Conservation (phyloP, 1,140 invertebrate genomes). For the Ceratoteleas bidentatus region DNA sequence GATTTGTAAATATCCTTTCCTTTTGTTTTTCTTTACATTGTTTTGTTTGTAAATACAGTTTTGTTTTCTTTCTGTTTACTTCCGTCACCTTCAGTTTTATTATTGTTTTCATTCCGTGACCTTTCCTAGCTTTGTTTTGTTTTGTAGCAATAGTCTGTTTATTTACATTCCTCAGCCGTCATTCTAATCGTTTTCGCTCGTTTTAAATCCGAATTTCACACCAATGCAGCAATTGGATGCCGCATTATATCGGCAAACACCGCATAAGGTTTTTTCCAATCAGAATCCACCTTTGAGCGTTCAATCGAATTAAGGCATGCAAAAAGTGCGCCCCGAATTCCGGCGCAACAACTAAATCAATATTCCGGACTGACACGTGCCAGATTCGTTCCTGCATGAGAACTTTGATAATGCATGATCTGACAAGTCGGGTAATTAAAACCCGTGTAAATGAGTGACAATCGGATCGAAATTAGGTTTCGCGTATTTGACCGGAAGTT, state of each 20-base stretch:
- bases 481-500: neutral
- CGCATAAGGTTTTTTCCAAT: slow-evolving; percentile 11
- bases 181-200: neutral
- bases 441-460: slow-evolving; percentile 37
- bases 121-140: too few relatives aligned
- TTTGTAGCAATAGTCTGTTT: neutral
- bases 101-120: too few relatives aligned
- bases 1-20: too few relatives aligned
- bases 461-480: neutral
- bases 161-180: neutral
- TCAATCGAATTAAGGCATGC: slow-evolving; percentile 35
- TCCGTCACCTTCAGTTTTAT: too few relatives aligned
- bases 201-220: neutral
- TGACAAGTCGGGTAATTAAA: slow-evolving; percentile 51
- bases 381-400: slow-evolving; percentile 49
- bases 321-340: slow-evolving; percentile 56
- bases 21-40: too few relatives aligned
- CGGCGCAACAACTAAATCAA: slow-evolving; percentile 58
- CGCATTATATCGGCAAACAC: neutral
- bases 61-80: too few relatives aligned
- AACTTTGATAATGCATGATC: slow-evolving; percentile 55
- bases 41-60: too few relatives aligned
- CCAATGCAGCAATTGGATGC: neutral
- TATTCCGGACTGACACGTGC: slow-evolving; percentile 60
- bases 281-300: slow-evolving; percentile 1